Base-by-base conservation (phyloP, 2,113 vertebrate genomes). In the Ivindomyrus marchei region DNA sequence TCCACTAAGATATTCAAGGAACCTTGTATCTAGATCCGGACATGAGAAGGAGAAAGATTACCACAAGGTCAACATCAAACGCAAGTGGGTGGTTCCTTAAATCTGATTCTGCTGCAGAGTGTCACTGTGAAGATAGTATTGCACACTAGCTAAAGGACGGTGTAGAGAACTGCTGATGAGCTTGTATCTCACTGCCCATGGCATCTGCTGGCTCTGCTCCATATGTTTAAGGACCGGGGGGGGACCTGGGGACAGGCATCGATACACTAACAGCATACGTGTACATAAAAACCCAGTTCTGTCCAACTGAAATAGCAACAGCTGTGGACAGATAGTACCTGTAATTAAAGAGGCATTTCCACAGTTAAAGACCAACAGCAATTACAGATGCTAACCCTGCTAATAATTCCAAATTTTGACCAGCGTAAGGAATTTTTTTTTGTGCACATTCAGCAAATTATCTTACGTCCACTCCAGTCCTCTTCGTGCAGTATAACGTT, bases 151-250 rank as follows among this genome's bases (percentile, higher is more conserved):
- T 31, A 53, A 74, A 36, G 49, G 88, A 47, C 5, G 49, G 66
- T 3, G 5, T 47, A 50, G 19, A 9, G 10, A 74, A 27, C 19
- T 4, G 89, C 85, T 50, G 50, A 84, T 62, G 52, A 77, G 90
- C 77, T 46, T 19, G 80, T 27, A 45, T 85, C 42, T 56, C 36
- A 70, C 53, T 15, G 88, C 3, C 49, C 49, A 19, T 21, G 83
- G 56, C 13, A 84, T 90, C 49, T n/a, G 31, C 88, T 88, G 90
- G 47, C 88, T 45, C 21, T n/a, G 31, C 46, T 39, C 80, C 87
- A 74, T 62, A 88, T 52, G 45, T 66, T 5, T 77, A 66, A 9
- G 3, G n/a, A 49, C 85, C 3, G 27, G 17, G 66, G 27, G 8
- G 11, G 9, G 11, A 3, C 19, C 13, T 66, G 53, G 89, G 85